Conservation (phyloP, 2,797 vertebrate species). For the Lithobates sylvaticus region DNA sequence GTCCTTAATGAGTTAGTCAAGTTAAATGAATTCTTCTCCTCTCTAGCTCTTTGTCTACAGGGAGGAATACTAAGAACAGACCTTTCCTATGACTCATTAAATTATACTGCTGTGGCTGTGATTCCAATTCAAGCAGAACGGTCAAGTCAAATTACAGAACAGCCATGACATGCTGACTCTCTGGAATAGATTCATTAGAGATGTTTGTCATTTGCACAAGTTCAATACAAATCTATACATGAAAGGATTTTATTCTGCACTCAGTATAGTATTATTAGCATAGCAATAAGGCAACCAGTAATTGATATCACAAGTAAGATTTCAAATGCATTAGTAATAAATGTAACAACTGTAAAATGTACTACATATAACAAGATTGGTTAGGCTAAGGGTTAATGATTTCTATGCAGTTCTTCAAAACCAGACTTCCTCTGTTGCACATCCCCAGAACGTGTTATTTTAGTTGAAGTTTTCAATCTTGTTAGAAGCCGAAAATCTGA, state of each 20-base stretch:
- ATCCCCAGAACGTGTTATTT: too few relatives aligned
- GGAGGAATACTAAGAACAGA: conserved; percentile 57
- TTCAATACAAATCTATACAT: conserved; percentile 41
- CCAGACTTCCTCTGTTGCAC: too few relatives aligned
- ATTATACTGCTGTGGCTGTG: conserved; percentile 60
- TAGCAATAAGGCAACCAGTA: conserved; percentile 4
- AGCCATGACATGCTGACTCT: conserved; percentile 56
- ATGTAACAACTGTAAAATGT: not conserved
- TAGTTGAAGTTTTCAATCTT: too few relatives aligned
- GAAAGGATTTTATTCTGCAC: not conserved
- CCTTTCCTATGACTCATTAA: conserved; percentile 61
- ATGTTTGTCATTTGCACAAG: conserved; percentile 49
- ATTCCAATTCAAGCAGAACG: conserved; percentile 62
- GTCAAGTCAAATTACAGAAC: conserved; percentile 60
- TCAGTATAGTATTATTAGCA: not conserved
- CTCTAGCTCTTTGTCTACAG: conserved; percentile 50
- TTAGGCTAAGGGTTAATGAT: too few relatives aligned
- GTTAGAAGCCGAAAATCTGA: too few relatives aligned
- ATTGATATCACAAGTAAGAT: not conserved
- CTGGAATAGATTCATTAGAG: conserved; percentile 55
- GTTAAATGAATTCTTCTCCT: conserved; percentile 55
- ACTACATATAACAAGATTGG: too few relatives aligned
- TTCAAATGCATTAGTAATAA: not conserved
- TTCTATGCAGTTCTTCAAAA: too few relatives aligned
- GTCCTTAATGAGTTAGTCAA: conserved; percentile 49